Evolutionary conservation across 1,140 invertebrate species (phyloP), one percentile per base, ranked within the genome.

Genomic region (Drosophila repletoides): DNA sequence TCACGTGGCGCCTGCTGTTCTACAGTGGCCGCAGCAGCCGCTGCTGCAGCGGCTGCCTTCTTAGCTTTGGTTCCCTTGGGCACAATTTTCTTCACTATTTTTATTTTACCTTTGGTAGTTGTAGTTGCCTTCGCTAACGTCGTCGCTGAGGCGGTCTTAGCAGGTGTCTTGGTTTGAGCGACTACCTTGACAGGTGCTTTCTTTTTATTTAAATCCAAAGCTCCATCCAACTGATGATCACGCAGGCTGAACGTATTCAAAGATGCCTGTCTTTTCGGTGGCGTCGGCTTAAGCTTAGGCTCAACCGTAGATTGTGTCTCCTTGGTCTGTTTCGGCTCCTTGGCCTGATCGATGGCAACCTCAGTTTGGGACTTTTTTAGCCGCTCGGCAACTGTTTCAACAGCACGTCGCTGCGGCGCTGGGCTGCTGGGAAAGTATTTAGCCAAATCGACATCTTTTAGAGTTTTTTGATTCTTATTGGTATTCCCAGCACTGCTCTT

Each of bases 341-440:
- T 46, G 0, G 12, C 21, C 15, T 61, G 73, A 2, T 55, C 49
- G 10, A 72, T 21, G 1, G 41, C 43, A 2, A 73, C 80, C 45
- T 86, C 81, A 2, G 88, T 89, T 64, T 88, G 81, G 0, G 79
- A 88, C 21, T 79, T 88, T 24, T 88, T 89, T 1, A 90, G 36
- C 15, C 71, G 46, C 33, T 89, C 88, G 15, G 87, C 80, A n/a
- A 86, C 83, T 1, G 87, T 79, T 7, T 80, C 77, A 1, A 88
- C 75, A 0, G 80, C 64, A n/a, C 88, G 71, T 38, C 83, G 69
- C n/a, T 88, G 88, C 0, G 88, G 81, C 4, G 61, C 72, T 1
- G 88, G 88, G 52, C 87, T 90, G 29, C 71, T 75, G 6, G 89
- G 89, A 72, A 90, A 90, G 28, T 90, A 90, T 36, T 89, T 90